Evolutionary conservation across 2,113 vertebrate species (phyloP), one percentile per base, ranked within the genome.

Genomic region (Speoplatyrhinus poulsoni): DNA sequence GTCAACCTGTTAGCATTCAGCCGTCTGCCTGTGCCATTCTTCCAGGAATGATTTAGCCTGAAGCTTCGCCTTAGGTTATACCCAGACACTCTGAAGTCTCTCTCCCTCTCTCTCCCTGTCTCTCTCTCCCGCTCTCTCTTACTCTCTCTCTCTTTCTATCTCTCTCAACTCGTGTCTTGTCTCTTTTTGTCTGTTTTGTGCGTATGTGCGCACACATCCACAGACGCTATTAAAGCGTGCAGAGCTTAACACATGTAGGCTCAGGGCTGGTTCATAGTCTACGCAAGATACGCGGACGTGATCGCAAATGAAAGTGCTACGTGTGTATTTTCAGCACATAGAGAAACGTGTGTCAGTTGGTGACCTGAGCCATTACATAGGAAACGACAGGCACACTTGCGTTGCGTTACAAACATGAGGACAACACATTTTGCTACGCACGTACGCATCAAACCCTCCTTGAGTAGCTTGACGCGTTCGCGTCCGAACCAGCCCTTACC

Each of bases 21-120:
- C 79, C 77, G 82, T 79, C 75, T 87, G 81, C 72, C 74, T 80
- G 79, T 85, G 81, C 70, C 72, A 74, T 80, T 85, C 74, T 65
- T 76, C 69, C 80, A 76, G 76, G 70, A 85, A 77, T 58, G 76
- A 87, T 82, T 81, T 70, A 19, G 82, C 86, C 83, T 77, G 11
- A 0, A 82, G 81, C 66, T 54, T 80, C 66, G 79, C 87, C 81
- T 32, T 60, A 57, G 85, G 83, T 79, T 80, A 83, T 69, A 80
- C 69, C 65, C 73, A 64, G 53, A 73, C 76, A 74, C 63, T 55
- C 69, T 15, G 65, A 77, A 69, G 59, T 68, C 17, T 15, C 26
- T 70, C 19, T 58, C 17, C 12, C 41, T 62, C n/a, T 47, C 41
- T 62, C 48, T 55, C 46, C 12, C 5, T 12, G 36, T 33, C 58